Base-by-base conservation (phyloP, 2,113 vertebrate species). In the Corydoras maculifer region DNA sequence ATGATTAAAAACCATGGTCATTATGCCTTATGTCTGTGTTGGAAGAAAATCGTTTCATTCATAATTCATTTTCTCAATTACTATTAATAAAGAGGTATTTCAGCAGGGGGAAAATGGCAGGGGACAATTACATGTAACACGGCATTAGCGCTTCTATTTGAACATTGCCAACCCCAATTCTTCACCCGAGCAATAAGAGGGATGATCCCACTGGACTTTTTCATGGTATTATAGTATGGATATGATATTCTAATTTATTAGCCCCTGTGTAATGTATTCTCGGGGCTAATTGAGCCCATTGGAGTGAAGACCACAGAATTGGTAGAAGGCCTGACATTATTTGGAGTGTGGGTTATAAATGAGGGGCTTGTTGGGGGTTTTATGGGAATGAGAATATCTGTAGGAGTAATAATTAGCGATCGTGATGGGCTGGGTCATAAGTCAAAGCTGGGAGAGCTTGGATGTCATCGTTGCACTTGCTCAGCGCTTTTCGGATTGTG, bases 1-100 rank as follows among this genome's bases (percentile, higher is more conserved):
- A 93, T 87, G 93, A 95, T 95, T 92, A 98, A 95, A 94, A 96
- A 94, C 95, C 93, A 94, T 91, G 92, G 91, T 93, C 92, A 95
- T 98, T 94, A 96, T 85, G 89, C 91, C 86, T 91, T 93, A 92
- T 94, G 94, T 95, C 92, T 91, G 88, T 88, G 90, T 91, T 90
- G 91, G 87, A 90, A 89, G 93, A 91, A 94, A 93, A 93, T 93
- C 90, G 85, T 88, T 91, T 93, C 94, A 98, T 99, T 97, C 92
- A 98, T 99, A 99, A 98, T 99, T 98, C 96, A 99, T 98, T 94
- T 87, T 91, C 92, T 96, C 96, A 97, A 98, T 98, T 98, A 99
- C 94, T 97, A 95, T 97, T 96, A 98, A 98, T 98, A 97, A 98
- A 98, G 95, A 94, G 93, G 93, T 93, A 92, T 93, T 93, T 92